phyloP scores from a whole-genome alignment of 2,797 vertebrate species.

The Myripristis jacobus region DNA sequence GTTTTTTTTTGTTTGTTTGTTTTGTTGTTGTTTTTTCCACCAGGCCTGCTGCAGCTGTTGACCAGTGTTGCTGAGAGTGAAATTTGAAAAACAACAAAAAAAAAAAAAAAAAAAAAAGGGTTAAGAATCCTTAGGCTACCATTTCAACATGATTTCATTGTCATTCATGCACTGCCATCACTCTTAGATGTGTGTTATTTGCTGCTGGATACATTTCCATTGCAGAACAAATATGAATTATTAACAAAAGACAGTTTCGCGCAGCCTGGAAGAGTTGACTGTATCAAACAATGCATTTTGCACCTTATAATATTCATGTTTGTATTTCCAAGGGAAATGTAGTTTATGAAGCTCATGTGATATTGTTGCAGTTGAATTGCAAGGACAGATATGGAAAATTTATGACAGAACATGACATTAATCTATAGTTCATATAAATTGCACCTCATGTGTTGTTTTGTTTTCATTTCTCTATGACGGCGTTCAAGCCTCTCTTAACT shows the following conservation, averaged over 20 bases:
- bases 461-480: conserved; percentile 54
- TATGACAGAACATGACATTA: conserved; percentile 76
- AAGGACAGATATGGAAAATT: conserved; percentile 86
- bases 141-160: conserved; percentile 33
- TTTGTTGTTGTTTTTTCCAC: conserved; percentile 17
- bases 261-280: conserved; percentile 67
- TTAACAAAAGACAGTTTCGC: conserved; percentile 68
- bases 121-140: conserved; percentile 24
- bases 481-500: conserved; percentile 47
- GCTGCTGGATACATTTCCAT: conserved; percentile 79
- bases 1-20: too few relatives aligned
- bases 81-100: conserved; percentile 51
- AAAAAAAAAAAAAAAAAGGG: conserved; percentile 2
- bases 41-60: conserved; percentile 57
- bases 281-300: conserved; percentile 83
- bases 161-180: conserved; percentile 22
- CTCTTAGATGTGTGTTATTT: conserved; percentile 56
- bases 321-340: conserved; percentile 90
- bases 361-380: conserved; percentile 91
- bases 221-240: conserved; percentile 80
- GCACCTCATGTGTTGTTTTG: conserved; percentile 60
- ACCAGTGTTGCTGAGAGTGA: conserved; percentile 67
- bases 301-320: conserved; percentile 87
- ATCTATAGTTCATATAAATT: conserved; percentile 62
- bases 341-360: conserved; percentile 87